Percentiles rank a stretch among this genome's conserved stretches.
These are phyloP conservation scores for Alexandromys fortis DNA, from an alignment of 2,113 vertebrate species.

Conservation along the genomic window DNA sequence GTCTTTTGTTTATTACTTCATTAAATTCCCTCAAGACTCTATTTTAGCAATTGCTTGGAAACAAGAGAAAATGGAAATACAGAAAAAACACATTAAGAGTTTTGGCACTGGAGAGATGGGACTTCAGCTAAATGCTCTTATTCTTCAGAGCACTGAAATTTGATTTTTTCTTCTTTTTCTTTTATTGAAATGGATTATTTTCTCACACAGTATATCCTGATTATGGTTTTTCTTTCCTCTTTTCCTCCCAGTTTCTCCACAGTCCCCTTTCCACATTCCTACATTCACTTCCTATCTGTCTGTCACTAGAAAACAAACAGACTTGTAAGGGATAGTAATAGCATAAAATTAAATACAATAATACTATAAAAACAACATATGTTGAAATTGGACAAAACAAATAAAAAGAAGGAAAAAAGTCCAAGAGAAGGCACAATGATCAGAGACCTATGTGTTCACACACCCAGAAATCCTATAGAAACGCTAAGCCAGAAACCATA, in stretches of 20 bases:
- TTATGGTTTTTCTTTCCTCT: neutral
- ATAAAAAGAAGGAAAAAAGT: neutral
- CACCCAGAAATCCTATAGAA: neutral
- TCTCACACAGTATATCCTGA: neutral
- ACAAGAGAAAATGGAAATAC: neutral
- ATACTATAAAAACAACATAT: neutral
- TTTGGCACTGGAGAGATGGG: neutral
- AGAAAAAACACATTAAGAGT: neutral
- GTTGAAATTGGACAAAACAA: neutral
- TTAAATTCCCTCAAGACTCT: neutral
- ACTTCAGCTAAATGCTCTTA: neutral
- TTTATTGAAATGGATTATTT: neutral
- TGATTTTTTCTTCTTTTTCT: neutral
- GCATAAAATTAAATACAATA: neutral
- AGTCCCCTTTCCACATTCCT: neutral
- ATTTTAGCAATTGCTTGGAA: neutral
- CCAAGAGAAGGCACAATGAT: neutral
- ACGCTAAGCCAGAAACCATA: neutral
- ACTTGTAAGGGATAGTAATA: neutral
- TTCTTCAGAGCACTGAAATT: neutral
- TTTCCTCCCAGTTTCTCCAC: too few relatives aligned
- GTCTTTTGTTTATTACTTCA: neutral
- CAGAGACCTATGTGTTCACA: neutral
- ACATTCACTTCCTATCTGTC: neutral
- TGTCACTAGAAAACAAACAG: neutral